Evolutionary conservation across 1,140 invertebrate species (phyloP).

Genomic region (Propsilocerus akamusi): DNA sequence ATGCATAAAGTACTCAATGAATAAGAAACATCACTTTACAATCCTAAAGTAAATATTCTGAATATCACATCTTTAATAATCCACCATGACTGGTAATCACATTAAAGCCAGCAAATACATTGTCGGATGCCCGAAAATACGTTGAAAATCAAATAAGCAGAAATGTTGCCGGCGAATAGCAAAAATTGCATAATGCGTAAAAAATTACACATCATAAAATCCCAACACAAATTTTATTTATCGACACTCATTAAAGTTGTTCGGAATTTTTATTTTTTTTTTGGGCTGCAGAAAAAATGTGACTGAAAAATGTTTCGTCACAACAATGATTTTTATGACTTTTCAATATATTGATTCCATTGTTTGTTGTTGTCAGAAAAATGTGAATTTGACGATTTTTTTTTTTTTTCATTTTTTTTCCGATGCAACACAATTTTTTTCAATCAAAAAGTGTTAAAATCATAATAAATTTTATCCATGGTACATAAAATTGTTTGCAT

Average conservation of each 20-base stretch:
- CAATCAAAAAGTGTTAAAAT: constrained; percentile 4
- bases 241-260: not conserved
- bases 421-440: not conserved
- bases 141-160: too few relatives aligned
- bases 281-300: not conserved
- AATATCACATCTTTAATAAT: not conserved
- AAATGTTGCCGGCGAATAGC: not conserved
- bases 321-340: constrained; percentile 1
- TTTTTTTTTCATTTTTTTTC: not conserved
- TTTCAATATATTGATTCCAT: not conserved
- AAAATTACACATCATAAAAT: constrained; percentile 4
- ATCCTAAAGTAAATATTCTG: not conserved
- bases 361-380: not conserved
- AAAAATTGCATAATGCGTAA: constrained; percentile 4
- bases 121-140: too few relatives aligned
- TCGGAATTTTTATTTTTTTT: not conserved
- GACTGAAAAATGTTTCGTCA: too few relatives aligned
- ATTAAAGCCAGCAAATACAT: too few relatives aligned
- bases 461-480: not conserved
- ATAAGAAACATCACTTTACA: not conserved
- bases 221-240: not conserved
- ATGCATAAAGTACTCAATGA: not conserved
- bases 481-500: constrained; percentile 2
- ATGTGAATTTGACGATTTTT: not conserved
- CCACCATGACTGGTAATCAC: not conserved